Base-by-base conservation (phyloP, 2,113 vertebrate species). In the Acanthochromis polyacanthus region DNA sequence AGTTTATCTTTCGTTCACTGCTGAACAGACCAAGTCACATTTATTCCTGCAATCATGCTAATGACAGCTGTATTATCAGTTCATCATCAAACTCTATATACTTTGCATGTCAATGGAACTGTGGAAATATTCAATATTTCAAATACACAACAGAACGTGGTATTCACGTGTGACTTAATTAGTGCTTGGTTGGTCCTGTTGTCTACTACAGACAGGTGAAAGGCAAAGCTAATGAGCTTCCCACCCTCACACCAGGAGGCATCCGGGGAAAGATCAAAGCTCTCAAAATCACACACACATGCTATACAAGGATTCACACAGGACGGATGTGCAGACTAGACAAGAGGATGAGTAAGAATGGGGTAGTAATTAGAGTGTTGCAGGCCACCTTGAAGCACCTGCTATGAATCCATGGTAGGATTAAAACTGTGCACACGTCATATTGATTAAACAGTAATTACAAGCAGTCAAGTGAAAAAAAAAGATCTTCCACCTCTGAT, bases 231-330 rank as follows among this genome's bases (percentile, higher is more conserved):
- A 91, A 86, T 81, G 79, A 84, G 83, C 78, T 80, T 64, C 74
- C 82, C 66, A 79, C 28, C 51, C 72, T 65, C 66, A 63, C 72
- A 61, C 28, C 56, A 70, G 64, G 22, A 71, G 58, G 52, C 62
- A 69, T 58, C 73, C 17, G 45, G 15, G 28, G 69, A 73, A 82
- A 86, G 83, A 92, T 91, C 88, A 91, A 85, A 87, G 89, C 71
- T 25, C 50, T 14, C 50, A 38, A 22, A 70, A 36, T 10, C 43
- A 43, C 46, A 62, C 32, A 36, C 43, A 55, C 36, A 58, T 36
- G n/a, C 63, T 19, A 58, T 14, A 46, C 45, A 71, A 50, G 57
- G 40, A 72, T 81, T 72, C 56, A 76, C 70, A 75, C 61, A 48
- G n/a, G 58, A 45, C 28, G 23, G 61, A 45, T 74, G 71, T 86